Evolutionary conservation across 2,888 invertebrate species (phyloP), one percentile per base, ranked within the genome.

Genomic region (Chaetoderma sp.): DNA sequence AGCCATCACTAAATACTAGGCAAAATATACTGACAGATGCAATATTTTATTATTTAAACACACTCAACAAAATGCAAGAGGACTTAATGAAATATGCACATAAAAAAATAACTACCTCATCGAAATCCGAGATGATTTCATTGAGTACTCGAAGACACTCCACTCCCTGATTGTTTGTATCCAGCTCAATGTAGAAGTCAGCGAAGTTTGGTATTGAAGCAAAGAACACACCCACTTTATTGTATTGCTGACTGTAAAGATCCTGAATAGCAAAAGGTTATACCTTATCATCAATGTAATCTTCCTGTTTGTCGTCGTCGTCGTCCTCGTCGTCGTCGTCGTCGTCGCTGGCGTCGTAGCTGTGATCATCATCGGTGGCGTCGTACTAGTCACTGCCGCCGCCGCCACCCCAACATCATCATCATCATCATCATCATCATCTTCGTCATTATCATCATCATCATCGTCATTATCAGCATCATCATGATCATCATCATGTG

Each of bases 191-290:
- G 88, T 95, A 95, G 89, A 95, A 95, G 88, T 96, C 95, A 87
- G 94, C 93, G 88, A 95, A 96, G 89, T 95, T 96, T 79, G 95
- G 94, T 83, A 96, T 94, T 68, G 94, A 94, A 28, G 94, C 95
- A 88, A 96, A 96, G 75, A 95, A 92, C 28, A 96, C 95, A 54
- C 95, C 95, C 59, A 95, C 94, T 80, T 93, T 91, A 76, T 92
- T 92, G 88, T 96, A 96, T 87, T 94, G 93, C 88, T 95, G 95
- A 89, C 95, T 94, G 88, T 96, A 96, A 81, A 96, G 90, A 87
- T 94, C 95, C 94, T 93, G 90, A 79, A 73, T 65, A 28, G 89
- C 89, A 27, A 55, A n/a, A 50, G 30, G 47, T 10, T n/a, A 10
- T 21, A 54, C 23, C 4, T n/a, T 4, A 23, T 2, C 1, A 4